phyloP scores from a whole-genome alignment of 2,113 vertebrate species.

The Channa maculata region DNA sequence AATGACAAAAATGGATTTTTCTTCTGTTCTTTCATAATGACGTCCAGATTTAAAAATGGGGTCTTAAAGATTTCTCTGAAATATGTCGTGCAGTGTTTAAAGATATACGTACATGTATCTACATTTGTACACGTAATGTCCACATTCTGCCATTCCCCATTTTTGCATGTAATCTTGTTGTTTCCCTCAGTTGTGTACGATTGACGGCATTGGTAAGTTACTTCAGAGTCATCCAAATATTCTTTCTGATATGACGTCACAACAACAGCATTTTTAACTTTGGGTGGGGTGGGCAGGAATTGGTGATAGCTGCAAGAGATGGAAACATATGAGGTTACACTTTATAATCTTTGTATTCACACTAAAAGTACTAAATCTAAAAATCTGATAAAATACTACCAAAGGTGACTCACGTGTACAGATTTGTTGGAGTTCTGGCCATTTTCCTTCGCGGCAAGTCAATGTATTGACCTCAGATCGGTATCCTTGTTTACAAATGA shows the following conservation, averaged over 20 bases:
- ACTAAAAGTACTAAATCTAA: no score
- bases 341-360: no score
- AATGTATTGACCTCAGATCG: rapidly evolving
- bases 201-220: conserved; percentile 52
- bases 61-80: no score
- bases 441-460: conserved; percentile 11
- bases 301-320: conserved; percentile 23
- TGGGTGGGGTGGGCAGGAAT: conserved; percentile 13
- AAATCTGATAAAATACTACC: background rate
- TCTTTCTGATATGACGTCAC: background rate
- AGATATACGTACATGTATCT: conserved; percentile 23
- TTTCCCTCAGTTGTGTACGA: background rate
- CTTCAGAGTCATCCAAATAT: background rate
- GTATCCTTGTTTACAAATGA: conserved; percentile 44
- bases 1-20: no score
- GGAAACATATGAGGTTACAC: background rate
- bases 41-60: no score
- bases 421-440: background rate
- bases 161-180: background rate
- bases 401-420: conserved; percentile 59
- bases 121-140: conserved; percentile 20
- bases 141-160: conserved; percentile 42
- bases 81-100: no score
- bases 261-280: conserved; percentile 51
- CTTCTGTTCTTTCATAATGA: no score